Conservation (phyloP, 2,113 vertebrate species). For the Calypte anna region DNA sequence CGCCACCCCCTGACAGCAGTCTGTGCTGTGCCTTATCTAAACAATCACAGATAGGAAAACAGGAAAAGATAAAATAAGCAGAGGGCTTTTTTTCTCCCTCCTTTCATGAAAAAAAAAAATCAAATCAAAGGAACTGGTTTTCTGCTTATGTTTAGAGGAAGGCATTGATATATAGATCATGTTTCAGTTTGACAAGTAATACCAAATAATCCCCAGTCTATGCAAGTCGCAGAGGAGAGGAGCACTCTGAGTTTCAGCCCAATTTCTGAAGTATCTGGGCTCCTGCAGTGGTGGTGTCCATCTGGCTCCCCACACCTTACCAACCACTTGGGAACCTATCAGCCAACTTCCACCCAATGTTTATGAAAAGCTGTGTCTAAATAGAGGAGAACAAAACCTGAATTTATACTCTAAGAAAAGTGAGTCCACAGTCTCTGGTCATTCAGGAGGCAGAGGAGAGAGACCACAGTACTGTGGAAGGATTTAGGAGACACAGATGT, state of each 20-base stretch:
- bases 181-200: conserved; percentile 3
- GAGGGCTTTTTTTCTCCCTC: neutral
- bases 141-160: neutral
- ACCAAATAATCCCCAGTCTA: neutral
- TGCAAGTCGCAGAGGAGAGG: neutral
- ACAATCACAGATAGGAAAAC: neutral
- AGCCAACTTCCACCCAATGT: neutral
- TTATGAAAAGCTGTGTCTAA: neutral
- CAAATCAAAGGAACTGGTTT: conserved; percentile 8
- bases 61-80: conserved; percentile 43
- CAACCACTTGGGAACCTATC: neutral
- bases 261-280: neutral
- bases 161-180: neutral
- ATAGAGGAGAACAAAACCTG: neutral
- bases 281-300: neutral
- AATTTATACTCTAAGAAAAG: neutral
- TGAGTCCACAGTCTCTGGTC: neutral
- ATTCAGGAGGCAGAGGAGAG: neutral
- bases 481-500: neutral
- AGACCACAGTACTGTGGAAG: neutral
- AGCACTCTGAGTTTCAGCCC: neutral
- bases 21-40: neutral
- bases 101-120: neutral
- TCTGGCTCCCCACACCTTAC: neutral
- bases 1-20: neutral